phyloP scores from a whole-genome alignment of 92 coral and sea anemone genomes.

The Palythoa grandis region DNA sequence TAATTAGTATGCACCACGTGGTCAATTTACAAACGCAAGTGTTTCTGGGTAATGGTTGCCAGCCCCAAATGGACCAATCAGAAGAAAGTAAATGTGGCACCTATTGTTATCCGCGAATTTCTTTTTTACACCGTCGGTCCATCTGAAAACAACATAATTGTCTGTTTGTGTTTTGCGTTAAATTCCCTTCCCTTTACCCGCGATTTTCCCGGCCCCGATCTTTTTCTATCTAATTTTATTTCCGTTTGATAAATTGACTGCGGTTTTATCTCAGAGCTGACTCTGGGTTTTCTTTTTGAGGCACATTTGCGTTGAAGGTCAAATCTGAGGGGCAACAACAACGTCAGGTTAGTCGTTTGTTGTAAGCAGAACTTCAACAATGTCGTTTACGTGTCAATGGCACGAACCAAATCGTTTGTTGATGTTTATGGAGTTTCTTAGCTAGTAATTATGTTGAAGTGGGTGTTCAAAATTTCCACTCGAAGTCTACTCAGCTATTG shows the following conservation, averaged over 20 bases:
- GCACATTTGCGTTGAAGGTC: slow-evolving; percentile 15
- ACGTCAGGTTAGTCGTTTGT: slow-evolving; percentile 3
- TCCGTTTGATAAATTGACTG: slow-evolving; percentile 8
- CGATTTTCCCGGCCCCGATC: slow-evolving; percentile 43
- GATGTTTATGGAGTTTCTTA: slow-evolving; percentile 8
- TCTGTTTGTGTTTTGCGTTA: slow-evolving; percentile 31
- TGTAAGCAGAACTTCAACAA: not conserved
- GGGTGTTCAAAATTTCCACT: not conserved
- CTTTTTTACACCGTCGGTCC: not conserved
- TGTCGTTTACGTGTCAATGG: slow-evolving; percentile 31
- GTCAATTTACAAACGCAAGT: not conserved
- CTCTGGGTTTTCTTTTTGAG: not conserved
- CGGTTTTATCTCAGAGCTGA: not conserved
- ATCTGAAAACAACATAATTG: not conserved
- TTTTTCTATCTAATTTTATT: slow-evolving; percentile 37
- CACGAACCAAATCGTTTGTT: not conserved
- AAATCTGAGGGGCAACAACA: not conserved
- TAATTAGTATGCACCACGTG: slow-evolving; percentile 27
- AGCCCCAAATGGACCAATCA: slow-evolving; percentile 20
- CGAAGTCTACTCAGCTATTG: too few species aligned
- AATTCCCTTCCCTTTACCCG: slow-evolving; percentile 45
- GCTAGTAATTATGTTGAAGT: slow-evolving; percentile 6
- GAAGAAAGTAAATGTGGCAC: slow-evolving; percentile 47
- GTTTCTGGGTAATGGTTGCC: slow-evolving; percentile 22
- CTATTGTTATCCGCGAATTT: slow-evolving; percentile 8